phyloP scores from a whole-genome alignment of 2,797 vertebrate species.

The Chaetophractus vellerosus region DNA sequence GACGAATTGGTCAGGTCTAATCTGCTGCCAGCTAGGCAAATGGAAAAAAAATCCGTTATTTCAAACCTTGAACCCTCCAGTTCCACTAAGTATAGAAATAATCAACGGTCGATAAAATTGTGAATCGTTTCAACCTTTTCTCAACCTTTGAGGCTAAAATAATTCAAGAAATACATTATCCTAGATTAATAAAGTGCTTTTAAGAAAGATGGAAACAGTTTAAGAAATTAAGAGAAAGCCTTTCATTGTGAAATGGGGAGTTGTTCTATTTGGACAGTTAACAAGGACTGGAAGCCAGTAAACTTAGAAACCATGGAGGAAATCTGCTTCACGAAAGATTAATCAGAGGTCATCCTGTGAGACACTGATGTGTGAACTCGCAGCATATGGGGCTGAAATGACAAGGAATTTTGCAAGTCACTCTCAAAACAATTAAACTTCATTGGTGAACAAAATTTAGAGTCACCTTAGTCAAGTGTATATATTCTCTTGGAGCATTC shows the following conservation, averaged over 20 bases:
- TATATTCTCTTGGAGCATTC: neutral
- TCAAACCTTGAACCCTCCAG: slow-evolving; percentile 57
- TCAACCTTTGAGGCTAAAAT: slow-evolving; percentile 45
- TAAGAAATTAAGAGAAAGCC: neutral
- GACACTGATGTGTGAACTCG: neutral
- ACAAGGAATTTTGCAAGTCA: neutral
- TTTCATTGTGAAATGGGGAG: slow-evolving; percentile 24
- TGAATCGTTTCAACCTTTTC: slow-evolving; percentile 54
- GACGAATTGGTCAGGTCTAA: slow-evolving; percentile 68
- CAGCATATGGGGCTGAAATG: neutral
- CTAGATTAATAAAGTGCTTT: neutral
- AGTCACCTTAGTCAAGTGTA: neutral
- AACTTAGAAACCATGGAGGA: neutral
- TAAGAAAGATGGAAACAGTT: slow-evolving; percentile 28
- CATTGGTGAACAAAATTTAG: neutral
- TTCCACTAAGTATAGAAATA: slow-evolving; percentile 51
- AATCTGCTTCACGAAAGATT: neutral
- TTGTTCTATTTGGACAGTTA: neutral
- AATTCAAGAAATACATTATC: neutral
- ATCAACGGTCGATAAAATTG: slow-evolving; percentile 64
- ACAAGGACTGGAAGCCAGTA: neutral
- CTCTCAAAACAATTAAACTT: neutral
- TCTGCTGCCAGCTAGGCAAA: slow-evolving; percentile 59
- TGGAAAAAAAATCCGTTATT: slow-evolving; percentile 49
- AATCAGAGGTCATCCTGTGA: neutral